phyloP scores from a whole-genome alignment of 2,888 invertebrate species.

The Stenurella melanura region DNA sequence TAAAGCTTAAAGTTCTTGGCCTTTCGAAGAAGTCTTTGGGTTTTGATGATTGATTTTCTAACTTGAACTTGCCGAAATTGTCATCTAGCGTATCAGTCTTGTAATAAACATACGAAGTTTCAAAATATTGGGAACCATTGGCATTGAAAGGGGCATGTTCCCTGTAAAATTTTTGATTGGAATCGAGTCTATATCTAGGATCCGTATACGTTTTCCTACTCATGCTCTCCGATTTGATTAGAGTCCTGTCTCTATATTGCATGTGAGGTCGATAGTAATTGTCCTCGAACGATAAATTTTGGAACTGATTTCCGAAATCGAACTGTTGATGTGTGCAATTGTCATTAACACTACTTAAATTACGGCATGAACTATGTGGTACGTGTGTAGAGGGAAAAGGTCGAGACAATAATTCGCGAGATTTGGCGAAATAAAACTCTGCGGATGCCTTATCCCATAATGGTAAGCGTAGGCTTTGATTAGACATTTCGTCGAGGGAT shows the following conservation, averaged over 20 bases:
- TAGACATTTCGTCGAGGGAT: constrained; percentile 74
- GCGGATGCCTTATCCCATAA: constrained; percentile 84
- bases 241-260: constrained; percentile 68
- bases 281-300: constrained; percentile 66
- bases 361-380: constrained; percentile 69
- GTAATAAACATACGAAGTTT: constrained; percentile 67
- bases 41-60: constrained; percentile 26
- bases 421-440: constrained; percentile 84
- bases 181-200: constrained; percentile 58
- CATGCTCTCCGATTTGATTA: constrained; percentile 73
- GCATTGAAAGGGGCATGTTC: constrained; percentile 51
- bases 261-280: constrained; percentile 59
- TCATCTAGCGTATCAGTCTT: constrained; percentile 60
- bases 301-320: constrained; percentile 63
- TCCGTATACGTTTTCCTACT: constrained; percentile 70
- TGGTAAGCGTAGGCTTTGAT: constrained; percentile 76
- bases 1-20: constrained; percentile 65
- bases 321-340: constrained; percentile 50
- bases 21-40: constrained; percentile 52
- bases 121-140: constrained; percentile 62
- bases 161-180: constrained; percentile 63
- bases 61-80: constrained; percentile 50
- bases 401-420: constrained; percentile 80
- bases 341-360: constrained; percentile 62
- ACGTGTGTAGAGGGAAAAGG: constrained; percentile 72